Conservation (phyloP, 2,113 vertebrate species). For the Dissostichus mawsoni region DNA sequence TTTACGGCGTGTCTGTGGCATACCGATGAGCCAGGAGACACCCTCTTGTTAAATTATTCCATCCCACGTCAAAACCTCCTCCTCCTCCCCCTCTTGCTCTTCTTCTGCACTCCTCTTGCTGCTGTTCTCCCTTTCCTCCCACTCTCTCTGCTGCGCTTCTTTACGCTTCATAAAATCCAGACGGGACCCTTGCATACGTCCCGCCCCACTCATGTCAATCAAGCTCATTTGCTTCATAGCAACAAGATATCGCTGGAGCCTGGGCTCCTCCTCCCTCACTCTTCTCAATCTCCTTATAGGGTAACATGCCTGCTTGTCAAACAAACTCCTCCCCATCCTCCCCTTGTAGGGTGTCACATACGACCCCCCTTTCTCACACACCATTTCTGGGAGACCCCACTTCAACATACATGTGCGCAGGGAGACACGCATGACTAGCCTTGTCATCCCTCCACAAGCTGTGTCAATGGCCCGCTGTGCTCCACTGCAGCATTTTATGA, state of each 20-base stretch:
- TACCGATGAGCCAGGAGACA: constrained; percentile 77
- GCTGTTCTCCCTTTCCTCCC: constrained; percentile 70
- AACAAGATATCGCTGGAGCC: constrained; percentile 60
- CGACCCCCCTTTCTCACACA: constrained; percentile 32
- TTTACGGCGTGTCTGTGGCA: constrained; percentile 63
- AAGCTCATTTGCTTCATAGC: constrained; percentile 68
- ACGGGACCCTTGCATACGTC: constrained; percentile 76
- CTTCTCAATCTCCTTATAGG: constrained; percentile 77
- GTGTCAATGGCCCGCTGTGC: constrained; percentile 25
- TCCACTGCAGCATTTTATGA: constrained; percentile 55
- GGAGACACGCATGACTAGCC: constrained; percentile 24
- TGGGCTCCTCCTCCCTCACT: constrained; percentile 58
- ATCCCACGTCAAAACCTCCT: constrained; percentile 67
- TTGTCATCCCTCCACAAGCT: constrained; percentile 47
- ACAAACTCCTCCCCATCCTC: constrained; percentile 58
- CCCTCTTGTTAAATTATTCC: constrained; percentile 81
- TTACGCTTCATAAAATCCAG: constrained; percentile 83
- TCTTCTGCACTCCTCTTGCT: constrained; percentile 49
- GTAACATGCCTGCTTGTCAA: constrained; percentile 71
- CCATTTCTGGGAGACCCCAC: constrained; percentile 41
- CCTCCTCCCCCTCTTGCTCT: constrained; percentile 48
- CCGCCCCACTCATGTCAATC: constrained; percentile 75
- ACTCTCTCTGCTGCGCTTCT: constrained; percentile 71
- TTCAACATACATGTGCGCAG: constrained; percentile 48
- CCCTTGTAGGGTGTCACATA: constrained; percentile 69